Conservation (phyloP, 2,888 invertebrate genomes). For the Andricus curvator region DNA sequence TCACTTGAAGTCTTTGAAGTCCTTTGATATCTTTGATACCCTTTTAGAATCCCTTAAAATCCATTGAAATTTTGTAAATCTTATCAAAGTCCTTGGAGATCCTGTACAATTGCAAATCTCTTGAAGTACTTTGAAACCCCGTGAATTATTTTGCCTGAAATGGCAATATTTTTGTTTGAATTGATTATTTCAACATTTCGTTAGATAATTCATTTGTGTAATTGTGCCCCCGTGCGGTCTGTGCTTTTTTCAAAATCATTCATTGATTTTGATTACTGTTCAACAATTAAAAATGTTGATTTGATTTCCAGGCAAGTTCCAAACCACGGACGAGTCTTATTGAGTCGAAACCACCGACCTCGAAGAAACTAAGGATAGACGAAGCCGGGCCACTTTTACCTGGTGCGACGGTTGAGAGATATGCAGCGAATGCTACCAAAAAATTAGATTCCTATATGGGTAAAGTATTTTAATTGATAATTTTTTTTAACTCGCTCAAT, state of each 20-base stretch:
- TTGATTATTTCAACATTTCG: too few relatives aligned
- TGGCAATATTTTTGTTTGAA: too few relatives aligned
- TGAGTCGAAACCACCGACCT: slow-evolving; percentile 76
- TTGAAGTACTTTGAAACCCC: too few relatives aligned
- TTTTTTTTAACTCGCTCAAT: not conserved
- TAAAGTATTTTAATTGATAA: slow-evolving; percentile 48
- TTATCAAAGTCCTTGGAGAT: too few relatives aligned
- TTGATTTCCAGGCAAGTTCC: slow-evolving; percentile 58
- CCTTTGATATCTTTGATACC: too few relatives aligned
- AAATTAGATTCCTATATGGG: slow-evolving; percentile 75
- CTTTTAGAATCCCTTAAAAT: too few relatives aligned
- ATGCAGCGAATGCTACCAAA: slow-evolving; percentile 73
- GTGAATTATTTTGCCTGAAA: too few relatives aligned
- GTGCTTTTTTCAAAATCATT: not conserved
- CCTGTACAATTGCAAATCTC: too few relatives aligned
- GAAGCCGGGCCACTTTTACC: slow-evolving; percentile 73
- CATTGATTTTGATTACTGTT: not conserved
- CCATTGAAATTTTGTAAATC: too few relatives aligned
- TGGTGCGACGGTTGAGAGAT: slow-evolving; percentile 74
- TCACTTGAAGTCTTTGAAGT: too few relatives aligned
- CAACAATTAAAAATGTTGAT: not conserved
- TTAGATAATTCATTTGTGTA: too few relatives aligned
- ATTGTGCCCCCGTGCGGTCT: too few relatives aligned
- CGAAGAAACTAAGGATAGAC: slow-evolving; percentile 74
- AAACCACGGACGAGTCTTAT: slow-evolving; percentile 70